Conservation (phyloP, 2,113 vertebrate genomes). For the Xenopus laevis region DNA sequence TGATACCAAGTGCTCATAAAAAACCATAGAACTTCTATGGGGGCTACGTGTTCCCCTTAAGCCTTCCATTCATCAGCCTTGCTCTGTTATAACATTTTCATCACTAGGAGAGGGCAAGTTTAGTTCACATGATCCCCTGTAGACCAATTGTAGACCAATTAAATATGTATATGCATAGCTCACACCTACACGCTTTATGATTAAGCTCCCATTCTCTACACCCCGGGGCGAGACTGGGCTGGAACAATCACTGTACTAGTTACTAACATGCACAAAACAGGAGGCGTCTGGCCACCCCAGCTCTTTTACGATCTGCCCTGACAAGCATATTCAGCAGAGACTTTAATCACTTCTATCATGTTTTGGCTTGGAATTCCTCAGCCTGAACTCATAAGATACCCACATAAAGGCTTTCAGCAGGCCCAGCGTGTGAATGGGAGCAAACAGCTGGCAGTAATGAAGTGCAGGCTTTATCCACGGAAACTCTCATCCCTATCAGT, state of each 20-base stretch:
- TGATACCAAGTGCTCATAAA: no score
- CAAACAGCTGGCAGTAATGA: slow-evolving; percentile 40
- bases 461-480: slow-evolving; percentile 2
- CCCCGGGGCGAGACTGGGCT: slow-evolving; percentile 3
- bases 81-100: no score
- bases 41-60: no score
- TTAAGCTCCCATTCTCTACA: slow-evolving; percentile 16
- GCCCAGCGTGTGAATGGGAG: slow-evolving; percentile 9
- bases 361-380: neutral
- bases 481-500: slow-evolving; percentile 34
- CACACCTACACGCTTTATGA: slow-evolving; percentile 9
- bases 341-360: slow-evolving; percentile 2
- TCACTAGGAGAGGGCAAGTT: no score
- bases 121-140: no score
- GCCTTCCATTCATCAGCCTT: no score
- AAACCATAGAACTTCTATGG: no score
- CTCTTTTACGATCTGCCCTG: neutral
- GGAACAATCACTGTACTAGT: neutral
- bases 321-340: neutral
- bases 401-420: neutral
- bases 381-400: neutral
- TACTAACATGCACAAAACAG: neutral
- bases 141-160: neutral
- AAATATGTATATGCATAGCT: neutral
- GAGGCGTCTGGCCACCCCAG: neutral